Base-by-base conservation (phyloP, 2,888 invertebrate genomes). In the Mimumesa dahlbomi region DNA sequence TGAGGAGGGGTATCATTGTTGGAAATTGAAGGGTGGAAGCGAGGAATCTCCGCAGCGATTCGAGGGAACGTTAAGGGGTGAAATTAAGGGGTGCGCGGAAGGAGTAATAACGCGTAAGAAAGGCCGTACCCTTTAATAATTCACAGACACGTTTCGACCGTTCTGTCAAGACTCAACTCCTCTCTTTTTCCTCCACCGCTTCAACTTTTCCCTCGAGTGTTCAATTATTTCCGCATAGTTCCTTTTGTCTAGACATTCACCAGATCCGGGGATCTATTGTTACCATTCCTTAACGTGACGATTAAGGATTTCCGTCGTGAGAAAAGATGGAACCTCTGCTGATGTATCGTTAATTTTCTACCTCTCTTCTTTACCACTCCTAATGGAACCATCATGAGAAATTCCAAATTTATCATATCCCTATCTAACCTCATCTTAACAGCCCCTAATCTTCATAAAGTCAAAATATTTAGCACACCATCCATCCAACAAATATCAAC, bases 21-120 rank as follows among this genome's bases (percentile, higher is more conserved):
- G 5, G 46, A 9, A 48, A 48, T 13, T 9, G 25, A 25, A 42
- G 42, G 16, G 16, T 42, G 38, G 38, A n/a, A 1, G 2, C 19
- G 21, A 2, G 14, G 46, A 48, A n/a, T 48, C 46, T 25, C 29
- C 25, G 46, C n/a, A 13, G 29, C 18, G n/a, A 18, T 34, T 16
- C 18, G 19, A 22, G 21, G 13, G 25, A 22, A 13, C 13, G 22
- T 25, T 46, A 13, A 11, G 50, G 36, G 34, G n/a, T 7, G 21
- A 36, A 21, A 48, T 29, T 25, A 25, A 25, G 48, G 25, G 29
- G 2, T 29, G 31, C 29, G 14, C 31, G 29, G 25, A 31, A 31
- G 48, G 48, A 48, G 22, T 25, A 48, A 48, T 48, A 48, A 48
- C 14, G 31, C 18, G 22, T 48, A 48, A 48, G 48, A 18, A 48